These are phyloP conservation scores for Boulengeromyrus knoepffleri DNA, from an alignment of 2,113 vertebrate species.

Conservation along the genomic window DNA sequence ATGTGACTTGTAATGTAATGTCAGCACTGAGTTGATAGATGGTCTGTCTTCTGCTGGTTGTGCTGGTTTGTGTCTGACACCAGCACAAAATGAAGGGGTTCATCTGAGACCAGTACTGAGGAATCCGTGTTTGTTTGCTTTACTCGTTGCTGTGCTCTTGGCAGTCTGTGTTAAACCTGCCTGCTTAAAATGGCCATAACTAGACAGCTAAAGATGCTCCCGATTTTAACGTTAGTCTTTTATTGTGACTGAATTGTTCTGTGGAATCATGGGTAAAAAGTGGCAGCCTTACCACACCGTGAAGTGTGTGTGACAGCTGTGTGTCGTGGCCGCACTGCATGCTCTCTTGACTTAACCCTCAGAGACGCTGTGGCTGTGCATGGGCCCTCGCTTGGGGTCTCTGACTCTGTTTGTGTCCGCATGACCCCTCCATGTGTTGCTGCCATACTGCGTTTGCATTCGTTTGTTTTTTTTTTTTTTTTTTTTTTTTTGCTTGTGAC, in stretches of 20 bases:
- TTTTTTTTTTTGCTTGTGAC: slow-evolving; percentile 70
- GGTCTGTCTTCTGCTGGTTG: neutral
- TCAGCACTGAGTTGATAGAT: neutral
- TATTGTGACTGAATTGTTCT: neutral
- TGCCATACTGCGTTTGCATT: slow-evolving; percentile 53
- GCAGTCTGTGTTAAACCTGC: neutral
- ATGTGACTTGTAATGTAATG: neutral
- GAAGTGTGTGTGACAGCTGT: neutral
- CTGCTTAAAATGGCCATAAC: neutral
- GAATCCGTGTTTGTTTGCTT: neutral
- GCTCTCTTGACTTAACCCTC: neutral
- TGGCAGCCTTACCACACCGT: neutral
- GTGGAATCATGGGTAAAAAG: neutral
- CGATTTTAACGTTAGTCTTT: neutral
- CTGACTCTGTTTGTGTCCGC: neutral
- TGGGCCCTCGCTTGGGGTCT: neutral
- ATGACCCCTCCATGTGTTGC: slow-evolving; percentile 26
- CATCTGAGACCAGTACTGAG: neutral
- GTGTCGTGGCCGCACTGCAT: neutral
- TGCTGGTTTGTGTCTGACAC: neutral
- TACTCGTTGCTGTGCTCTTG: neutral
- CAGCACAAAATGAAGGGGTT: neutral
- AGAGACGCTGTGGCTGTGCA: neutral
- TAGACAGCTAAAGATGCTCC: neutral
- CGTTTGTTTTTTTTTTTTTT: slow-evolving; percentile 26